Evolutionary conservation across 2,797 vertebrate genomes (phyloP).

Genomic region (Pygocentrus nattereri): DNA sequence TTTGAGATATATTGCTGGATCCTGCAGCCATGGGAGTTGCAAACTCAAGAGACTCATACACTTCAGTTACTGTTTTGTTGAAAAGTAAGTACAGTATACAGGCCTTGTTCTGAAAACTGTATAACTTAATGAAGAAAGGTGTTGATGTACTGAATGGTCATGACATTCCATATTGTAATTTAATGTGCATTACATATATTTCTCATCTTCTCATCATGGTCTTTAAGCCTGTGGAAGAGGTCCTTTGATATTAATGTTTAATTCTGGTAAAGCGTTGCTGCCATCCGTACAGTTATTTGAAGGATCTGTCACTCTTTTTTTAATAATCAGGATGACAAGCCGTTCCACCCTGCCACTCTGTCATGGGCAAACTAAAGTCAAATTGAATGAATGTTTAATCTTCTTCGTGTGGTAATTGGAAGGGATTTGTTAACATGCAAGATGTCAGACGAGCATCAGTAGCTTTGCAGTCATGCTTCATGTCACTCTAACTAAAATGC

Average conservation of each 20-base stretch:
- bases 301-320: background rate
- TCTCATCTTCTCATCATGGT: too few species aligned
- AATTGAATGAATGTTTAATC: constrained; percentile 33
- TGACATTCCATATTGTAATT: too few species aligned
- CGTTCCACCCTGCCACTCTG: constrained; percentile 17
- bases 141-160: background rate
- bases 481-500: constrained; percentile 9
- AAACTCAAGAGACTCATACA: constrained; percentile 78
- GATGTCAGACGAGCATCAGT: constrained; percentile 9
- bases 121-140: background rate
- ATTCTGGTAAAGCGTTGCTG: background rate
- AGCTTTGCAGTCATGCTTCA: background rate
- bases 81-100: constrained; percentile 74
- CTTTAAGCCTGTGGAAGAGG: too few species aligned
- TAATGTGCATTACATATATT: background rate
- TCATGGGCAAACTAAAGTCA: background rate
- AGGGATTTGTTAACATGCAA: constrained; percentile 9
- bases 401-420: constrained; percentile 14
- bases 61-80: constrained; percentile 71
- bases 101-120: background rate
- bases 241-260: background rate
- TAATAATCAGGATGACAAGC: background rate
- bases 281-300: background rate
- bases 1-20: background rate
- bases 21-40: constrained; percentile 75